Percentiles rank a stretch among this genome's conserved stretches.
These are phyloP conservation scores for Tuta absoluta DNA, from an alignment of 2,888 invertebrate genomes.

Conservation along the genomic window DNA sequence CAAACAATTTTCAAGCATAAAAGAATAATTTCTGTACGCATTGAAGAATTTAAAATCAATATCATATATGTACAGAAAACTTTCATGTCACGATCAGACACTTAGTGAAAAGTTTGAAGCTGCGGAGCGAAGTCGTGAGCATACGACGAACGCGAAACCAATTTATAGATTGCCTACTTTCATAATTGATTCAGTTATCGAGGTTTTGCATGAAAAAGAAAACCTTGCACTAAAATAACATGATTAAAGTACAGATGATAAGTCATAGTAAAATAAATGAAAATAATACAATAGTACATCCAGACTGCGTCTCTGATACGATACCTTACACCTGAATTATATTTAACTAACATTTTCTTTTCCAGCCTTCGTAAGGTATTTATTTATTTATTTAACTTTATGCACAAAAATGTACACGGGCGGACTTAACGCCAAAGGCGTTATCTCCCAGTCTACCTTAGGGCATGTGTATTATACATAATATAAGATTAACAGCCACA, in stretches of 20 bases:
- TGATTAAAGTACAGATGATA: neutral
- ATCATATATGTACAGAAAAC: constrained; percentile 14
- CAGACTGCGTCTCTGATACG: too few relatives aligned
- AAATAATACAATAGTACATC: too few relatives aligned
- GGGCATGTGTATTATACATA: too few relatives aligned
- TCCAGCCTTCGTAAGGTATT: too few relatives aligned
- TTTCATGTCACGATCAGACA: constrained; percentile 25
- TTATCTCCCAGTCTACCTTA: too few relatives aligned
- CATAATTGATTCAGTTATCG: constrained; percentile 8
- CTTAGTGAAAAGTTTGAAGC: constrained; percentile 16
- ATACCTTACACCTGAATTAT: too few relatives aligned
- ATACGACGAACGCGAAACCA: constrained; percentile 9
- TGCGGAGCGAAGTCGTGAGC: constrained; percentile 10
- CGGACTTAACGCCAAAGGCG: too few relatives aligned
- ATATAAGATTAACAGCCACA: too few relatives aligned
- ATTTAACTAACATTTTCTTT: too few relatives aligned
- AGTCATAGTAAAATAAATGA: too few relatives aligned
- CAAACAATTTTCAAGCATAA: constrained; percentile 29
- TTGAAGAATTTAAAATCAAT: constrained; percentile 24
- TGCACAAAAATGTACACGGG: too few relatives aligned
- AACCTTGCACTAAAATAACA: neutral
- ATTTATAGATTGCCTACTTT: constrained; percentile 13
- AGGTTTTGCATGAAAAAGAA: neutral
- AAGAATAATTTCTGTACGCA: constrained; percentile 20
- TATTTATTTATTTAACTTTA: too few relatives aligned